Conservation (phyloP, 2,113 vertebrate species). For the Pteropus alecto region DNA sequence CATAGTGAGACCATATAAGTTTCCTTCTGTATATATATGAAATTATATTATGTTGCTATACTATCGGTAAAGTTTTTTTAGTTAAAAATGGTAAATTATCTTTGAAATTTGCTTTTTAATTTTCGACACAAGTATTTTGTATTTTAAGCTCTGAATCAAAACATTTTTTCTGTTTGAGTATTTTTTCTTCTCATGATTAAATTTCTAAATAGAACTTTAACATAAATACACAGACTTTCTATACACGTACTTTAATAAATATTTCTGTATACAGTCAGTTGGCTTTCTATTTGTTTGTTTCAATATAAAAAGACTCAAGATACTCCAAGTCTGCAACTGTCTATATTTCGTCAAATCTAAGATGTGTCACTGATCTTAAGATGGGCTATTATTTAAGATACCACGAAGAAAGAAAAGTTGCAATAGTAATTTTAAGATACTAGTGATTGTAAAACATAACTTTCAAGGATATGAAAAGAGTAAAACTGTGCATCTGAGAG, state of each 20-base stretch:
- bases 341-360: conserved; percentile 1
- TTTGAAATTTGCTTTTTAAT: conserved; percentile 10
- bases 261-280: background rate
- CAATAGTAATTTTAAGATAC: background rate
- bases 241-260: conserved; percentile 2
- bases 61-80: background rate
- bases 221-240: background rate
- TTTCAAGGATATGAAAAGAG: background rate
- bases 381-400: background rate
- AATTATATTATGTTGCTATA: background rate
- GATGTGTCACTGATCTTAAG: background rate
- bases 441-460: background rate
- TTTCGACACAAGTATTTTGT: background rate
- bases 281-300: background rate
- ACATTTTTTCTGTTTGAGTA: background rate
- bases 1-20: background rate
- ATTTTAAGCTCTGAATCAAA: background rate
- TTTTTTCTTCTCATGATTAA: background rate
- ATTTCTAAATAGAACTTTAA: conserved; percentile 25
- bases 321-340: background rate
- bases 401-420: background rate
- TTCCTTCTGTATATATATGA: background rate
- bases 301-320: conserved; percentile 15
- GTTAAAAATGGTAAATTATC: background rate
- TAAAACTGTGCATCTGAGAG: background rate